These are phyloP conservation scores for Arenaria interpres DNA, from an alignment of 2,113 vertebrate genomes.

Conservation along the genomic window DNA sequence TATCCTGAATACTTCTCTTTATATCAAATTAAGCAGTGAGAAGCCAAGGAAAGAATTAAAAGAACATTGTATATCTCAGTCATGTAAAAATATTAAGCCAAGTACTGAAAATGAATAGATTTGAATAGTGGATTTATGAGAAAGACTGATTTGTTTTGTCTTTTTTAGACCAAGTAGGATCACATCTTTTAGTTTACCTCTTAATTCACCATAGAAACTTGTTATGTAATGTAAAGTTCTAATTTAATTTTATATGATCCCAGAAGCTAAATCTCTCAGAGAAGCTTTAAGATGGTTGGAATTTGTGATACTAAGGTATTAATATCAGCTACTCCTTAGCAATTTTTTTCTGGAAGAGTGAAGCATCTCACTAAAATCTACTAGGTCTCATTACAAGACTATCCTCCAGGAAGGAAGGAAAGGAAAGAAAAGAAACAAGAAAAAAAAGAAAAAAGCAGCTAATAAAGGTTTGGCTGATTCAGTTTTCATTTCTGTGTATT, in stretches of 20 bases:
- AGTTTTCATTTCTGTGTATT: not conserved
- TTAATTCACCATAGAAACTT: not conserved
- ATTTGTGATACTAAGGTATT: not conserved
- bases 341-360: not conserved
- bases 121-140: not conserved
- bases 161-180: not conserved
- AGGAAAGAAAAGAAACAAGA: not conserved
- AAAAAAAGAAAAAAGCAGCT: not conserved
- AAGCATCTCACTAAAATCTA: not conserved
- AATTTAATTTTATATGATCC: not conserved
- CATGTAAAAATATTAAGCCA: not conserved
- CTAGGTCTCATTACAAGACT: not conserved
- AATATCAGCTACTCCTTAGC: not conserved
- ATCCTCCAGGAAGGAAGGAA: not conserved
- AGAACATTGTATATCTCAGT: accelerated
- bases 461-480: not conserved
- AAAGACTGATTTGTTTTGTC: not conserved
- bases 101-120: not conserved
- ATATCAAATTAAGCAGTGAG: not conserved
- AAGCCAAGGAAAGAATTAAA: not conserved
- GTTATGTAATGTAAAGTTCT: not conserved
- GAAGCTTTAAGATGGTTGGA: not conserved
- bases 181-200: not conserved
- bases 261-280: not conserved
- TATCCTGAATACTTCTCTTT: not conserved